phyloP scores from a whole-genome alignment of 1,140 invertebrate genomes.

The Brachionus calyciflorus region DNA sequence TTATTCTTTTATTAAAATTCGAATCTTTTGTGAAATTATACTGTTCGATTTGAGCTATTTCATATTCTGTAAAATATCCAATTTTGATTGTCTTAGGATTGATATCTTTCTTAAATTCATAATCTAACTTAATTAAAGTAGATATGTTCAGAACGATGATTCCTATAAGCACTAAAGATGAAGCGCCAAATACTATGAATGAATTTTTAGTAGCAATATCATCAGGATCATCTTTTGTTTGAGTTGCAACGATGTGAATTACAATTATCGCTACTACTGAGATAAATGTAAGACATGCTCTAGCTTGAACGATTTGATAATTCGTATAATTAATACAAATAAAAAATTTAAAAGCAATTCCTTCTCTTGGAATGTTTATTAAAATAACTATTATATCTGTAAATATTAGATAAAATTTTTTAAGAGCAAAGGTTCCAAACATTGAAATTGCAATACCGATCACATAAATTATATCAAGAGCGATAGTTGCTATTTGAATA shows the following conservation, averaged over 20 bases:
- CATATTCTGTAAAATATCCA: neutral
- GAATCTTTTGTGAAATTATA: neutral
- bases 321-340: neutral
- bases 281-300: neutral
- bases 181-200: neutral
- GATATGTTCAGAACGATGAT: neutral
- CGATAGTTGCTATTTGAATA: too few species aligned
- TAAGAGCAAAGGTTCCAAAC: too few species aligned
- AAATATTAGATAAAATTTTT: too few species aligned
- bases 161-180: neutral
- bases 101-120: neutral
- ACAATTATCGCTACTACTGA: neutral
- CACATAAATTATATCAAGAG: too few species aligned
- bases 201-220: neutral
- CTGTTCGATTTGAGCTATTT: neutral
- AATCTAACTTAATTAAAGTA: neutral
- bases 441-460: too few species aligned
- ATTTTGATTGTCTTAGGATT: neutral
- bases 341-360: neutral
- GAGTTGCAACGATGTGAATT: neutral
- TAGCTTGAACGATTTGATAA: neutral
- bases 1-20: slow-evolving; percentile 4
- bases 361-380: neutral
- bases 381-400: too few species aligned
- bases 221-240: neutral